Conservation (phyloP, 2,888 invertebrate genomes). For the Apotomis betuletana region DNA sequence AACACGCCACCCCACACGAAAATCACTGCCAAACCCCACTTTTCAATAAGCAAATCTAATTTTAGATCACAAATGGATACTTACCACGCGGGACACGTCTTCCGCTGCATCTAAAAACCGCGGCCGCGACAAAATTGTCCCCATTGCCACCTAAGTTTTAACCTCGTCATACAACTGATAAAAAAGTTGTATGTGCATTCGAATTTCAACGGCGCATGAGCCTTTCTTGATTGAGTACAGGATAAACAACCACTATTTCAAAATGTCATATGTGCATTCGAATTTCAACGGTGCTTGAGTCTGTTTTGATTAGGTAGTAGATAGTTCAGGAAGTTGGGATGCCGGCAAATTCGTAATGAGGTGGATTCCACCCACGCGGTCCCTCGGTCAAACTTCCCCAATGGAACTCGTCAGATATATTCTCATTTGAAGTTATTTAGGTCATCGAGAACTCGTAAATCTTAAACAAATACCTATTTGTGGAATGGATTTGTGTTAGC, state of each 20-base stretch:
- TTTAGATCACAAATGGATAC: not conserved
- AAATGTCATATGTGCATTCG: not conserved
- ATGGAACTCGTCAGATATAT: constrained; percentile 29
- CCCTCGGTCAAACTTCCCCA: constrained; percentile 35
- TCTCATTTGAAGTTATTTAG: constrained; percentile 33
- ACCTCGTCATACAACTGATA: constrained; percentile 8
- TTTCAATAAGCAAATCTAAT: constrained; percentile 1
- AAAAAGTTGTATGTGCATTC: not conserved
- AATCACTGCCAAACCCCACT: not conserved
- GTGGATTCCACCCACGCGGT: constrained; percentile 32
- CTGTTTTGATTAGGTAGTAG: not conserved
- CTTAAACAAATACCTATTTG: constrained; percentile 11
- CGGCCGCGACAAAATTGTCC: constrained; percentile 17
- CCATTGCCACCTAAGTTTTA: constrained; percentile 27
- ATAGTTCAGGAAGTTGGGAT: constrained; percentile 11
- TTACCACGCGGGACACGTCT: constrained; percentile 19
- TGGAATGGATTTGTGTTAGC: not conserved
- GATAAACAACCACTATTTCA: not conserved
- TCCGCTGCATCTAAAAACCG: constrained; percentile 21
- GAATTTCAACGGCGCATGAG: not conserved
- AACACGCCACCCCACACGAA: not conserved
- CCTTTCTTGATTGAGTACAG: constrained; percentile 1
- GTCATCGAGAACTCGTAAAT: constrained; percentile 20
- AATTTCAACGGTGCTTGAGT: not conserved
- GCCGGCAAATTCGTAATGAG: constrained; percentile 37